These are phyloP conservation scores for Alectura lathami DNA, from an alignment of 2,113 vertebrate genomes.

Conservation along the genomic window DNA sequence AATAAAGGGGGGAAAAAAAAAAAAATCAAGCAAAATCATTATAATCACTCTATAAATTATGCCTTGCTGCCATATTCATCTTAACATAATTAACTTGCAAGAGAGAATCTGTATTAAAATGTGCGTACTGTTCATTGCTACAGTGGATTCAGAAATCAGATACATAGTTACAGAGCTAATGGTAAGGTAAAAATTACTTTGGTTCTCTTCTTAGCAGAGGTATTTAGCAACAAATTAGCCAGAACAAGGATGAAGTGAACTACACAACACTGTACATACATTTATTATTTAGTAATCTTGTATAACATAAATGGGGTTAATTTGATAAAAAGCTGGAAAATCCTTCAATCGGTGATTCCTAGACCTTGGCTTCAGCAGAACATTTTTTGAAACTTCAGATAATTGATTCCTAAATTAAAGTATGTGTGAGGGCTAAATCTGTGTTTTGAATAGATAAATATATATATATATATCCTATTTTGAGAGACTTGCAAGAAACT, in stretches of 20 bases:
- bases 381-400: neutral
- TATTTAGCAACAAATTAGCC: neutral
- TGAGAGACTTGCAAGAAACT: neutral
- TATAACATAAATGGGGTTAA: neutral
- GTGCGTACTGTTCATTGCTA: neutral
- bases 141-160: neutral
- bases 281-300: neutral
- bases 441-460: neutral
- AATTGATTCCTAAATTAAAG: neutral
- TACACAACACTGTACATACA: neutral
- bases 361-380: neutral
- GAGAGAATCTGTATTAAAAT: neutral
- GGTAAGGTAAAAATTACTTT: neutral
- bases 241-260: neutral
- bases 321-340: neutral
- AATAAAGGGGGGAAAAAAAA: neutral
- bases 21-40: neutral
- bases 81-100: neutral
- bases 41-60: neutral
- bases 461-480: neutral
- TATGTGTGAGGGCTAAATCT: neutral
- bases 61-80: neutral
- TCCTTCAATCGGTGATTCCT: neutral
- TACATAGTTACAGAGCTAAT: neutral
- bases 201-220: neutral